These are phyloP conservation scores for Apodemia hepburni DNA, from an alignment of 2,888 invertebrate species.

Conservation along the genomic window DNA sequence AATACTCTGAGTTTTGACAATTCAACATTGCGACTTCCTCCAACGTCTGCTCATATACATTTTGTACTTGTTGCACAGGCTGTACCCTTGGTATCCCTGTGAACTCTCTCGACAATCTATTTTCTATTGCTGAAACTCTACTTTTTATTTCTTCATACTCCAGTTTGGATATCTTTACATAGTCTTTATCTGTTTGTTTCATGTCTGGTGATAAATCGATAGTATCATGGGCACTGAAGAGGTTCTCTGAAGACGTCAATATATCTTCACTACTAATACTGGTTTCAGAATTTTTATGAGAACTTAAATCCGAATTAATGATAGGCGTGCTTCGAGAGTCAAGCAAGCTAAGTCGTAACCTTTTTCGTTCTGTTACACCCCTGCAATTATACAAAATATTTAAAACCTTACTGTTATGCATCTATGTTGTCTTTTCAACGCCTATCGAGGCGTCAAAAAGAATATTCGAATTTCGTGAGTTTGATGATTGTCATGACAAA, in stretches of 20 bases:
- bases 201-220: constrained; percentile 63
- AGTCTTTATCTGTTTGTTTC: constrained; percentile 76
- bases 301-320: constrained; percentile 56
- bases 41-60: constrained; percentile 86
- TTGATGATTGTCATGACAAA: too few relatives aligned
- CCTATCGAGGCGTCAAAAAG: too few relatives aligned
- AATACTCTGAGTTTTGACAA: constrained; percentile 83
- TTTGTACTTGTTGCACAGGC: constrained; percentile 83
- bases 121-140: constrained; percentile 86
- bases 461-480: too few relatives aligned
- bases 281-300: constrained; percentile 62
- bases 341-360: constrained; percentile 66
- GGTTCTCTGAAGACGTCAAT: constrained; percentile 63
- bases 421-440: too few relatives aligned
- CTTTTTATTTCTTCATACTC: constrained; percentile 90
- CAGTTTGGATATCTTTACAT: constrained; percentile 85
- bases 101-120: constrained; percentile 85
- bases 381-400: constrained; percentile 39
- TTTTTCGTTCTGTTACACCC: constrained; percentile 67
- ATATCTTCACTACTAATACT: constrained; percentile 68
- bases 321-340: constrained; percentile 65
- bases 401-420: too few relatives aligned
- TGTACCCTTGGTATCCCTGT: constrained; percentile 71
- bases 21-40: constrained; percentile 83
- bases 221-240: constrained; percentile 68